Base-by-base conservation (phyloP, 2,113 vertebrate species). In the Proterorhinus semilunaris region DNA sequence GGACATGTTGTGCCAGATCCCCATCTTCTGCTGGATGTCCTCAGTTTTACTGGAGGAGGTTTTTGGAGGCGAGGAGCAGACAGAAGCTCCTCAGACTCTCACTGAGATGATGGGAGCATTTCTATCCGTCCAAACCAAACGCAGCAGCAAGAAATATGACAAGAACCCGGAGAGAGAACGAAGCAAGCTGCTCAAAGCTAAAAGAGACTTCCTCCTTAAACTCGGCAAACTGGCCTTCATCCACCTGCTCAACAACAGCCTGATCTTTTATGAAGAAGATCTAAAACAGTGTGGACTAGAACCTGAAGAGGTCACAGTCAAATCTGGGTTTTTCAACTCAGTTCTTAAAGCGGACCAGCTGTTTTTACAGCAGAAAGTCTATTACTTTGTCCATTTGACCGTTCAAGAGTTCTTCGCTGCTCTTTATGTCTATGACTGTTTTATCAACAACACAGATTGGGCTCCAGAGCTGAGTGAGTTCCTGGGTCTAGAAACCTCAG, bases 351-450 rank as follows among this genome's bases (percentile, higher is more conserved):
- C 76, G n/a, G 75, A 85, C 51, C 0, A 68, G 7, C 1, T 85
- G 0, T 62, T 80, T 49, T 78, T 3, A 6, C 64, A 83, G 45
- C 82, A 51, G 59, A 81, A 72, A 2, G 74, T 82, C 15, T 83
- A 80, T 42, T 85, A 58, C 63, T 90, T 90, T 73, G 76, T 88
- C 0, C 87, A 89, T 49, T 68, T 85, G 64, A 90, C 76, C 8
- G 0, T 90, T 4, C 89, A 90, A 69, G 87, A 89, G 83, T 90
- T 88, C 64, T 86, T 90, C 13, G 86, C 81, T 10, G 88, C 86
- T 57, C 55, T 90, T 5, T 88, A 78, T 10, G 66, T 84, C 17
- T 80, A 82, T 8, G 66, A 81, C 7, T 82, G 83, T 66, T 84
- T 84, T 8, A 79, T 43, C 44, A 88, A 65, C 74, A 69, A 80